Percentiles rank a stretch among this genome's conserved stretches.
phyloP scores from a whole-genome alignment of 2,888 invertebrate species.

The Cerceris ruficornis region DNA sequence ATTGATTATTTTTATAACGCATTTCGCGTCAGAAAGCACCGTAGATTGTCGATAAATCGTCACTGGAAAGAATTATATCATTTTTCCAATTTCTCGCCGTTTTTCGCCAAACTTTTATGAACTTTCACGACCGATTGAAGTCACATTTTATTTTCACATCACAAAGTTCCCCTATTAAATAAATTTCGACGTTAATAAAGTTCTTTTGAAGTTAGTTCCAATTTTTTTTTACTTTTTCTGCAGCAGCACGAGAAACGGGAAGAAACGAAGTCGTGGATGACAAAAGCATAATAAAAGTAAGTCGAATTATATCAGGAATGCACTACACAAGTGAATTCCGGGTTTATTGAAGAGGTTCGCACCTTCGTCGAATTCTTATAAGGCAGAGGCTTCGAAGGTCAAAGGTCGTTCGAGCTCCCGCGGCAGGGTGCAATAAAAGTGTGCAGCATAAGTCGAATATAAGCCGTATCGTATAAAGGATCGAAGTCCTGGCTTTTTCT shows the following conservation, averaged over 20 bases:
- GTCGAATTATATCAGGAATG: constrained; percentile 72
- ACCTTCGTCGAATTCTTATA: neutral
- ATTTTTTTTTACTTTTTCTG: too few relatives aligned
- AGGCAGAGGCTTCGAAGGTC: neutral
- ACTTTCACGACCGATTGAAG: neutral
- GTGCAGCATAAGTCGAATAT: too few relatives aligned
- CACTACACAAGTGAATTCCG: constrained; percentile 73
- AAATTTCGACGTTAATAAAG: neutral
- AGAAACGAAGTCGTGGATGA: neutral
- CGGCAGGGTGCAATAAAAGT: too few relatives aligned
- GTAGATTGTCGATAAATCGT: neutral
- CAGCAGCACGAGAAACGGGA: neutral
- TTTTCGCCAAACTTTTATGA: neutral
- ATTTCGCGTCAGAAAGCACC: too few relatives aligned
- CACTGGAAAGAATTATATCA: neutral
- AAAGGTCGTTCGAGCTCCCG: too few relatives aligned
- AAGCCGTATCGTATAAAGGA: too few relatives aligned
- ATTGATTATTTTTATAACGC: too few relatives aligned
- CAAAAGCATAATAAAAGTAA: constrained; percentile 19
- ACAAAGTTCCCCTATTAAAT: neutral
- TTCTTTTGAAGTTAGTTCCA: too few relatives aligned
- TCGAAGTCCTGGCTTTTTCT: too few relatives aligned
- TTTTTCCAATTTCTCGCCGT: neutral
- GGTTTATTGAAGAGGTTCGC: constrained; percentile 64
- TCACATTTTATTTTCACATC: neutral